Evolutionary conservation across 2,797 vertebrate genomes (phyloP).

Genomic region (Apodemus agrarius): DNA sequence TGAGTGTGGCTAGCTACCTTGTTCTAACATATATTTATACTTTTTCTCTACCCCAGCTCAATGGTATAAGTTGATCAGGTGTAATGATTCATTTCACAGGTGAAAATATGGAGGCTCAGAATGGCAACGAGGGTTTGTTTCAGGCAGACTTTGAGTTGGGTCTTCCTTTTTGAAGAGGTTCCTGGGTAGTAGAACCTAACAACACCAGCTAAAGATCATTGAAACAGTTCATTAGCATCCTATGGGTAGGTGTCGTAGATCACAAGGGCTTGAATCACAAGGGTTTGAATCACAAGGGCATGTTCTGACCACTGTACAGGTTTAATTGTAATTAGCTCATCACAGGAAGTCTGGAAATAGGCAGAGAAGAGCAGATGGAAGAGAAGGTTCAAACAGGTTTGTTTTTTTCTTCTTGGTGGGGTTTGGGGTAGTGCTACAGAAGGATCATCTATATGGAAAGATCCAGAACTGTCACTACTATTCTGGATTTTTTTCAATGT

Average conservation of each 20-base stretch:
- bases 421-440: neutral
- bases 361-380: neutral
- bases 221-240: neutral
- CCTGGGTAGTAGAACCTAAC: neutral
- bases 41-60: neutral
- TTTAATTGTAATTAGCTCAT: neutral
- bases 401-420: neutral
- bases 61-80: neutral
- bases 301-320: neutral
- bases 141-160: neutral
- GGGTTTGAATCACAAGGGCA: neutral
- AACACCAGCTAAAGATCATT: neutral
- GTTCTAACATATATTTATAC: neutral
- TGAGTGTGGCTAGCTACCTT: neutral
- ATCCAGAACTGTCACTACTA: neutral
- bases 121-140: neutral
- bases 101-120: neutral
- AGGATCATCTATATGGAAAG: neutral
- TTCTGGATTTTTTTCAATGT: constrained; percentile 28
- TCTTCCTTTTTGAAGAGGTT: neutral
- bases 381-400: neutral
- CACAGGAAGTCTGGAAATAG: neutral
- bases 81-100: neutral
- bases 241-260: neutral
- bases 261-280: neutral